Evolutionary conservation across 2,113 vertebrate species (phyloP).

Genomic region (Agapornis roseicollis): DNA sequence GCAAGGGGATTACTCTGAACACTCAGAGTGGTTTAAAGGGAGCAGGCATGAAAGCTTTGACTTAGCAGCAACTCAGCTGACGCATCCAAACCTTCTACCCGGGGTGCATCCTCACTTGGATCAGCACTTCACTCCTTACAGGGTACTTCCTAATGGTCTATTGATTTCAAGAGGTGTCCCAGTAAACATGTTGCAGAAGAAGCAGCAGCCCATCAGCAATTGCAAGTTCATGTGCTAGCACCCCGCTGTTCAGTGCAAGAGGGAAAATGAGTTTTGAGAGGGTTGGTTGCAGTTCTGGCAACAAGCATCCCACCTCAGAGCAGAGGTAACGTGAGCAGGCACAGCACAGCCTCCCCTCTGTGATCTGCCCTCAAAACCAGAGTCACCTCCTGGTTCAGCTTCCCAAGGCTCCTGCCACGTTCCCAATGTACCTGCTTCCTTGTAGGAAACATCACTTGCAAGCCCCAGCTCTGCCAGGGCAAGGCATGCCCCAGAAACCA

Average conservation of each 20-base stretch:
- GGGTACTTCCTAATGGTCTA: background rate
- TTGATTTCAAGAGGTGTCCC: background rate
- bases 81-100: background rate
- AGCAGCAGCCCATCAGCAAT: background rate
- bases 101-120: background rate
- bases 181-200: background rate
- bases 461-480: background rate
- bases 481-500: background rate
- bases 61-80: background rate
- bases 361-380: background rate
- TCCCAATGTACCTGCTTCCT: rapidly evolving
- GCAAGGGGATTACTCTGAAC: background rate
- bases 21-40: background rate
- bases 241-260: background rate
- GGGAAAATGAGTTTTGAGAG: background rate
- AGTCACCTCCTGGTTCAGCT: background rate
- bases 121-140: background rate
- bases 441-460: background rate
- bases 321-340: background rate
- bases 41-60: background rate
- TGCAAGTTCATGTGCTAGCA: background rate
- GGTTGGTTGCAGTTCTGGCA: background rate
- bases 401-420: background rate
- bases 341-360: background rate
- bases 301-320: background rate